These are phyloP conservation scores for Cryptus armator DNA, from an alignment of 2,888 invertebrate genomes.

Conservation along the genomic window DNA sequence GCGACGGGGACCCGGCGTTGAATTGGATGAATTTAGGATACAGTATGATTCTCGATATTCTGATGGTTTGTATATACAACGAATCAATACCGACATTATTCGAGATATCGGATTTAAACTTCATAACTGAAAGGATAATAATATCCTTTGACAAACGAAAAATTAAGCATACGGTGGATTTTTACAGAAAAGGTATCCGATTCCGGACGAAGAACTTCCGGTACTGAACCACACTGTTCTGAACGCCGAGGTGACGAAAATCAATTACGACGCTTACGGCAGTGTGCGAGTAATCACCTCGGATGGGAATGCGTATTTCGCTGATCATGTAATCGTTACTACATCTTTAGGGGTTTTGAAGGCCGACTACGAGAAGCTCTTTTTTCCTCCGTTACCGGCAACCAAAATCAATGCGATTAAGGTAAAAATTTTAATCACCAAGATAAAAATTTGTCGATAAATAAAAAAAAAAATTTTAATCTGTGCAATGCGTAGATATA, in stretches of 20 bases:
- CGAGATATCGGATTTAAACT: no score
- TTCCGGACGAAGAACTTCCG: constrained; percentile 77
- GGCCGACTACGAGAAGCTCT: constrained; percentile 86
- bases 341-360: constrained; percentile 91
- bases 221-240: constrained; percentile 77
- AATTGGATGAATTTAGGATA: constrained; percentile 77
- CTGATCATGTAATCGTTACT: constrained; percentile 90
- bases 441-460: background rate
- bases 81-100: no score
- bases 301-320: constrained; percentile 86
- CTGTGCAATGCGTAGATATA: background rate
- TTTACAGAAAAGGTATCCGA: constrained; percentile 78
- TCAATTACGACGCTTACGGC: constrained; percentile 71
- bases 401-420: constrained; percentile 87
- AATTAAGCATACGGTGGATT: background rate
- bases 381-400: constrained; percentile 87
- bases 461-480: no score
- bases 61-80: constrained; percentile 75
- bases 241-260: constrained; percentile 69
- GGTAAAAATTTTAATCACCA: constrained; percentile 69
- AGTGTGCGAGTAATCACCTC: constrained; percentile 68
- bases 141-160: background rate
- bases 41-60: constrained; percentile 77
- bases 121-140: no score
- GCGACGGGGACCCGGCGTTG: constrained; percentile 70